Percentiles rank a stretch among this genome's conserved stretches.
These are phyloP conservation scores for Callipepla squamata DNA, from an alignment of 2,113 vertebrate species.

Conservation along the genomic window DNA sequence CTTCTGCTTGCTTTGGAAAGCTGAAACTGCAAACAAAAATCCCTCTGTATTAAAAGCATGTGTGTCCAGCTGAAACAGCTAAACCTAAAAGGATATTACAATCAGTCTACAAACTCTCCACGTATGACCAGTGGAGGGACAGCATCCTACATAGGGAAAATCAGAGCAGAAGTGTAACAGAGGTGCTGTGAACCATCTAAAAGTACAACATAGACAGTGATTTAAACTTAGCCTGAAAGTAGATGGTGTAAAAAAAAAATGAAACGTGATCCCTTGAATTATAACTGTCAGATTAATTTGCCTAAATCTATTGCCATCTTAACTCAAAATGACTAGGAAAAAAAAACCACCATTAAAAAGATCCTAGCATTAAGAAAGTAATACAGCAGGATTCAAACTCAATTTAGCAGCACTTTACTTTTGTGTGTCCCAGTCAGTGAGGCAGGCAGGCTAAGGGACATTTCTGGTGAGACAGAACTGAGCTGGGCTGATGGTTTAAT, in stretches of 20 bases:
- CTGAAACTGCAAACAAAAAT: background rate
- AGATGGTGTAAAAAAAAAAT: background rate
- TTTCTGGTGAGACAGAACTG: background rate
- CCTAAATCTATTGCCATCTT: background rate
- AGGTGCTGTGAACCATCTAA: background rate
- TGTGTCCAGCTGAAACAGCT: background rate
- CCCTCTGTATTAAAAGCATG: background rate
- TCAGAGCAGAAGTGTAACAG: background rate
- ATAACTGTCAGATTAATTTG: background rate
- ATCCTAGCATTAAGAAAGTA: background rate
- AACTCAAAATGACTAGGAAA: background rate
- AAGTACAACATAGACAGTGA: background rate
- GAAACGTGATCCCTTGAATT: background rate
- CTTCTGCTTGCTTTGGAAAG: background rate
- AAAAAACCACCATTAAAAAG: background rate
- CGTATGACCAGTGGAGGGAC: background rate
- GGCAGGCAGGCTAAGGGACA: conserved; percentile 16
- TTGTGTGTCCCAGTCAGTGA: background rate
- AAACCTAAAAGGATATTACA: background rate
- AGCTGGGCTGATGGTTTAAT: background rate
- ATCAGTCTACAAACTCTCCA: background rate
- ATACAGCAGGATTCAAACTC: conserved; percentile 22
- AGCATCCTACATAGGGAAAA: background rate
- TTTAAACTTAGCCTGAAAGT: background rate
- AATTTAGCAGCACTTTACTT: conserved; percentile 16